phyloP scores from a whole-genome alignment of 2,888 invertebrate genomes.

The Andricus quercusramuli region DNA sequence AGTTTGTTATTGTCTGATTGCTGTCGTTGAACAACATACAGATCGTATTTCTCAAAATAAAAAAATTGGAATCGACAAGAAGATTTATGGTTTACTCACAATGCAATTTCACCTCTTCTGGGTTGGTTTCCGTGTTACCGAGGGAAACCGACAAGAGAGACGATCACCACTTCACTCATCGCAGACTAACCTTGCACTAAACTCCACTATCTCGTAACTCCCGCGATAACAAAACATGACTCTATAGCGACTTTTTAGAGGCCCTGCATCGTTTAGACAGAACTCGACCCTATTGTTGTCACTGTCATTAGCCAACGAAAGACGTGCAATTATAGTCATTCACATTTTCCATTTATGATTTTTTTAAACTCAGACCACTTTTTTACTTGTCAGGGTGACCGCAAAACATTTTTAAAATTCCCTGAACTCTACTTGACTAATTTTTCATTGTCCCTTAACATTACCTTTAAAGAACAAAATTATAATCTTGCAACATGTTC shows the following conservation, averaged over 20 bases:
- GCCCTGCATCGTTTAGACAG: slow-evolving; percentile 32
- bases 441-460: too few species aligned
- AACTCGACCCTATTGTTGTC: slow-evolving; percentile 36
- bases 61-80: background rate
- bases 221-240: slow-evolving; percentile 59
- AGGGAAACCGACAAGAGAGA: slow-evolving; percentile 58
- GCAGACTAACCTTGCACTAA: slow-evolving; percentile 76
- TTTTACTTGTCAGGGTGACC: too few species aligned
- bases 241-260: slow-evolving; percentile 29
- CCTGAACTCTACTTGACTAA: too few species aligned
- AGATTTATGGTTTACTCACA: slow-evolving; percentile 20
- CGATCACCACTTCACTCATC: slow-evolving; percentile 72
- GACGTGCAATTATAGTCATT: background rate
- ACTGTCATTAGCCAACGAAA: slow-evolving; percentile 21
- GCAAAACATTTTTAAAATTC: too few species aligned
- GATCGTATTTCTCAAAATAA: slow-evolving; percentile 4
- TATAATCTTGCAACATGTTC: too few species aligned
- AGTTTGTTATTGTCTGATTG: background rate
- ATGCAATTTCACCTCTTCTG: slow-evolving; percentile 25
- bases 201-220: slow-evolving; percentile 68
- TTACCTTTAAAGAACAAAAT: too few species aligned
- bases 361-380: background rate
- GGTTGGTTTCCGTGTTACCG: slow-evolving; percentile 54
- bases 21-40: background rate
- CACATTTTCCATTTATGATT: background rate